A percentile compares a stretch with the other conserved stretches of the same genome.
These are phyloP conservation scores for Struthidea cinerea DNA, from an alignment of 2,113 vertebrate genomes.

Conservation along the genomic window DNA sequence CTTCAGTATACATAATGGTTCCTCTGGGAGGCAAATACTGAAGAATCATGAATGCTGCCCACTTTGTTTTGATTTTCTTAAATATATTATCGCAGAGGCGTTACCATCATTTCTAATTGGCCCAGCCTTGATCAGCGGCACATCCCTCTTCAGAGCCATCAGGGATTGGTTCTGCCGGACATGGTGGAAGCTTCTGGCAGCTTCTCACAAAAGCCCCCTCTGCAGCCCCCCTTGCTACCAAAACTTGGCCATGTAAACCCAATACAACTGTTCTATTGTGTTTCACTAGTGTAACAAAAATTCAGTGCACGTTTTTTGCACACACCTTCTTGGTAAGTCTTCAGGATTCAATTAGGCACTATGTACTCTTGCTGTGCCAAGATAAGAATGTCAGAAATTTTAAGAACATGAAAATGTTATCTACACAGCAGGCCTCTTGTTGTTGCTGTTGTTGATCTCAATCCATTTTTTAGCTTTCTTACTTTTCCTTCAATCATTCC, in stretches of 20 bases:
- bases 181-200: not conserved
- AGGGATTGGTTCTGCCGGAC: not conserved
- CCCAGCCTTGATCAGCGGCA: accelerated
- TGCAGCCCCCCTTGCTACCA: too few relatives aligned
- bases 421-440: not conserved
- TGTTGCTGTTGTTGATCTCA: not conserved
- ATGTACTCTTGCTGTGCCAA: not conserved
- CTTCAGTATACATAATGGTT: not conserved
- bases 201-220: not conserved
- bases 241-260: not conserved
- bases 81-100: not conserved
- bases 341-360: constrained; percentile 14
- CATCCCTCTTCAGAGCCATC: not conserved
- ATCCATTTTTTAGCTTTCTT: not conserved
- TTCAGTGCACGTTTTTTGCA: not conserved
- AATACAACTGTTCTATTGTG: not conserved
- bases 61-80: not conserved
- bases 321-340: not conserved
- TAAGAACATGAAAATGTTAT: not conserved
- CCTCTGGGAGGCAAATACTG: not conserved
- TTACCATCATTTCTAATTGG: too few relatives aligned
- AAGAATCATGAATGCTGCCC: not conserved
- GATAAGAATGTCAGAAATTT: constrained; percentile 25
- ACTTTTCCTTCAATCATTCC: not conserved
- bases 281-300: not conserved